Evolutionary conservation across 2,797 vertebrate species (phyloP).

Genomic region (Lacerta viridis): DNA sequence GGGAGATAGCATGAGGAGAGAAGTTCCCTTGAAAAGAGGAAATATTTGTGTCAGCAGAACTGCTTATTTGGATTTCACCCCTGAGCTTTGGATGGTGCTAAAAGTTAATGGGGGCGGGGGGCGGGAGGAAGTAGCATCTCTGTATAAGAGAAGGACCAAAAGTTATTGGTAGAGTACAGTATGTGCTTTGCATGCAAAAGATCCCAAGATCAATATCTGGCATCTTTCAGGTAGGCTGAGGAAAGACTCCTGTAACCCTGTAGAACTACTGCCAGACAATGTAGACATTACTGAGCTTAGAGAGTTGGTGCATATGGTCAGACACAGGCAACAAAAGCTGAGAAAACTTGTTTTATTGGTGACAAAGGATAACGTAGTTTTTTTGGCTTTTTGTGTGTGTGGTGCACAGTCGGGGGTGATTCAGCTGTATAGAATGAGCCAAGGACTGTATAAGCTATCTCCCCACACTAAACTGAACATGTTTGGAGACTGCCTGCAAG

Average conservation of each 20-base stretch:
- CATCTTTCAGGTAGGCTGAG: not conserved
- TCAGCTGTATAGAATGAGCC: not conserved
- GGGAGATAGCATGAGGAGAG: too few species aligned
- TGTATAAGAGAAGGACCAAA: not conserved
- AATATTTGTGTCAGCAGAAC: too few species aligned
- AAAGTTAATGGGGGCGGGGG: not conserved
- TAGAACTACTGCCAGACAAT: not conserved
- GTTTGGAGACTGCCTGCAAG: not conserved
- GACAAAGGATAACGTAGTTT: too few species aligned
- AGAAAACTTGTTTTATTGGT: too few species aligned
- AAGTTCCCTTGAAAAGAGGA: too few species aligned
- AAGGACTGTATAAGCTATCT: not conserved
- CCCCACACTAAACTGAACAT: not conserved
- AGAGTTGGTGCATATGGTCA: not conserved
- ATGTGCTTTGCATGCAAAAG: not conserved
- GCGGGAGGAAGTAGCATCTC: not conserved
- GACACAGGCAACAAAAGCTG: not conserved
- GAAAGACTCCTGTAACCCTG: not conserved
- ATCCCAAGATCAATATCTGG: too few species aligned
- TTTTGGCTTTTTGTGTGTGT: too few species aligned
- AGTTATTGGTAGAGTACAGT: not conserved
- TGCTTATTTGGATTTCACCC: too few species aligned
- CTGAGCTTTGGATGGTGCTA: not conserved
- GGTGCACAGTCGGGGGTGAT: not conserved
- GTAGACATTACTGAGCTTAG: not conserved